A percentile compares a stretch with the other conserved stretches of the same genome.
phyloP scores from a whole-genome alignment of 2,797 vertebrate genomes.

The Valencia hispanica region DNA sequence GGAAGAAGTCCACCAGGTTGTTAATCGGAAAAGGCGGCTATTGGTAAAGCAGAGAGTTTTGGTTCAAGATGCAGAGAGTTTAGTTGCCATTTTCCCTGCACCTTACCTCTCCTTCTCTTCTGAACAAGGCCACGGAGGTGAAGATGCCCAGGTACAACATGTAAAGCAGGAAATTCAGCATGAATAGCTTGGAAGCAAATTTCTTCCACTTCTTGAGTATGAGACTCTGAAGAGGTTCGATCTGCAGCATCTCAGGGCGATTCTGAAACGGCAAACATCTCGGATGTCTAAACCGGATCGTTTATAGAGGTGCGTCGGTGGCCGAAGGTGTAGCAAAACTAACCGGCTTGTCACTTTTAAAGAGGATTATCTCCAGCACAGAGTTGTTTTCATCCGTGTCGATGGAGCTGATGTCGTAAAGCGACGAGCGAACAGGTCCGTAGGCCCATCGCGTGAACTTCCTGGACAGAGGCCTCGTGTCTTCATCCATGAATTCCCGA shows the following conservation, averaged over 20 bases:
- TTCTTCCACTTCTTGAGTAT: constrained; percentile 91
- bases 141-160: constrained; percentile 86
- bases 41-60: constrained; percentile 1
- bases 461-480: constrained; percentile 86
- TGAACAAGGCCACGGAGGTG: constrained; percentile 84
- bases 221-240: constrained; percentile 88
- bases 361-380: constrained; percentile 88
- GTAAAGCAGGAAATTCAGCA: constrained; percentile 88
- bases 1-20: constrained; percentile 71
- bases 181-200: constrained; percentile 87
- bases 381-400: constrained; percentile 89
- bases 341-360: constrained; percentile 84
- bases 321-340: too few relatives aligned
- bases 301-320: too few relatives aligned
- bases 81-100: too few relatives aligned
- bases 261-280: too few relatives aligned
- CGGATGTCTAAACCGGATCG: too few relatives aligned
- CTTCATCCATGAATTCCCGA: constrained; percentile 85
- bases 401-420: constrained; percentile 88
- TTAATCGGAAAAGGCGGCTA: constrained; percentile 79
- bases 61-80: too few relatives aligned
- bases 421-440: constrained; percentile 89
- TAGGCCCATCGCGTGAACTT: constrained; percentile 94
- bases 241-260: constrained; percentile 90
- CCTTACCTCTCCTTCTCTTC: constrained; percentile 80